Conservation (phyloP, 2,797 vertebrate species). For the Ficedula albicollis region DNA sequence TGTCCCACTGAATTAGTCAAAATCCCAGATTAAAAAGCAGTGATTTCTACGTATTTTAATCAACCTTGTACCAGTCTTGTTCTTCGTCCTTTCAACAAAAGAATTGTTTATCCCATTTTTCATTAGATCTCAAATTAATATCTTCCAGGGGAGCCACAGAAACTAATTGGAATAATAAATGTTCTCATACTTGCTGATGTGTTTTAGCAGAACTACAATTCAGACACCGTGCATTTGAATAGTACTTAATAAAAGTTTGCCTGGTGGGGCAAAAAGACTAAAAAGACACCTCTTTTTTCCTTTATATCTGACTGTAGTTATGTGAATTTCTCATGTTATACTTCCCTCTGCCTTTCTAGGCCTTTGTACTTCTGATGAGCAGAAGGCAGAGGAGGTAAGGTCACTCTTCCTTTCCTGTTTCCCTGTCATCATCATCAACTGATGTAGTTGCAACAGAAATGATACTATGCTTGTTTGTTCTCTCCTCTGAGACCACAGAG, state of each 20-base stretch:
- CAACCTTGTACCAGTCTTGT: neutral
- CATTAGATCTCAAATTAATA: slow-evolving; percentile 27
- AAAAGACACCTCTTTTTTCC: neutral
- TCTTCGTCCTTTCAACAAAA: slow-evolving; percentile 35
- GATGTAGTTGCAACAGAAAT: slow-evolving; percentile 11
- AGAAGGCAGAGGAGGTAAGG: slow-evolving; percentile 29
- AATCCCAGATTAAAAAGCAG: neutral
- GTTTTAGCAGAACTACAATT: neutral
- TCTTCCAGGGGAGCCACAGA: neutral
- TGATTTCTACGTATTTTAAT: slow-evolving; percentile 21
- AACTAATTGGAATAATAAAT: slow-evolving; percentile 10
- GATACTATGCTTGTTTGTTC: slow-evolving; percentile 5
- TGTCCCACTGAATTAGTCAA: slow-evolving; percentile 24
- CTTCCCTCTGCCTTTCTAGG: neutral
- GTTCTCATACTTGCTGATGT: neutral
- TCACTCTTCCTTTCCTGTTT: slow-evolving; percentile 1
- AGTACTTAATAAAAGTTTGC: slow-evolving; percentile 3
- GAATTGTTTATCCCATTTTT: slow-evolving; percentile 18
- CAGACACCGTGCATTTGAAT: neutral
- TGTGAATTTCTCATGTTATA: neutral
- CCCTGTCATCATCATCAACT: neutral
- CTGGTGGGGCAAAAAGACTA: neutral
- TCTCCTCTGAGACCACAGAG: neutral
- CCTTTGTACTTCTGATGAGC: neutral
- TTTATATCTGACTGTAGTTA: neutral